phyloP scores from a whole-genome alignment of 2,797 vertebrate species.

The Spinus olivaceus region DNA sequence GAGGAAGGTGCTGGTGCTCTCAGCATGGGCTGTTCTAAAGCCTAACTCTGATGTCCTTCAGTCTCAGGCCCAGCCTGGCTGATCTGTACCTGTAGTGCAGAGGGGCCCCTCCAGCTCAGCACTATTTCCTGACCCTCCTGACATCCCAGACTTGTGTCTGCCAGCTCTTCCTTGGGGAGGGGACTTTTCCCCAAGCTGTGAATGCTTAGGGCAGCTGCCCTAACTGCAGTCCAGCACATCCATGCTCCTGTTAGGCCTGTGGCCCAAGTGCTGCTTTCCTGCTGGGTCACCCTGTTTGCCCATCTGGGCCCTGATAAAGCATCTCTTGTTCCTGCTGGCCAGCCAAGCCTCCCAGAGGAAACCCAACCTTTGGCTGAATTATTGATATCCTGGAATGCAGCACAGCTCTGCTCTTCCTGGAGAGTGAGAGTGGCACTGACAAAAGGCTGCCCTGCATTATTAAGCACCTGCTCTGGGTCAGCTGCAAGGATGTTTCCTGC shows the following conservation, averaged over 20 bases:
- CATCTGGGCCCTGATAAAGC: background rate
- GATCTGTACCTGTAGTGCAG: background rate
- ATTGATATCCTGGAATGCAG: constrained; percentile 68
- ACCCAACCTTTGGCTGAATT: constrained; percentile 71
- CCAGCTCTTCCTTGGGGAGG: background rate
- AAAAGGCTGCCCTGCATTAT: constrained; percentile 63
- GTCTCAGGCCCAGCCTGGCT: background rate
- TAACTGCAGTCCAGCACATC: background rate
- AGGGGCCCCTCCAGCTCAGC: background rate
- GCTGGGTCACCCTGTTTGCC: background rate
- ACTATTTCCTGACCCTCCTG: background rate
- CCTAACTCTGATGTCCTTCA: background rate
- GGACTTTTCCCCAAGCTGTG: background rate
- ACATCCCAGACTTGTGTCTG: background rate
- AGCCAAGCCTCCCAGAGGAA: constrained; percentile 52
- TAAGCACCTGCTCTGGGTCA: background rate
- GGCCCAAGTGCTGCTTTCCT: background rate
- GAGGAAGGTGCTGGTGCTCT: background rate
- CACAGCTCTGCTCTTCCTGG: constrained; percentile 10
- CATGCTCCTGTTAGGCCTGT: background rate
- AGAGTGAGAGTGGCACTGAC: constrained; percentile 6
- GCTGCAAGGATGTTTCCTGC: background rate
- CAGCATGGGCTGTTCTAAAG: background rate
- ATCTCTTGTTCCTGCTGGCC: background rate
- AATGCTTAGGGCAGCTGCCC: background rate